A percentile compares a stretch with the other conserved stretches of the same genome.
These are phyloP conservation scores for Camponotus fellah DNA, from an alignment of 2,888 invertebrate species.

Conservation along the genomic window DNA sequence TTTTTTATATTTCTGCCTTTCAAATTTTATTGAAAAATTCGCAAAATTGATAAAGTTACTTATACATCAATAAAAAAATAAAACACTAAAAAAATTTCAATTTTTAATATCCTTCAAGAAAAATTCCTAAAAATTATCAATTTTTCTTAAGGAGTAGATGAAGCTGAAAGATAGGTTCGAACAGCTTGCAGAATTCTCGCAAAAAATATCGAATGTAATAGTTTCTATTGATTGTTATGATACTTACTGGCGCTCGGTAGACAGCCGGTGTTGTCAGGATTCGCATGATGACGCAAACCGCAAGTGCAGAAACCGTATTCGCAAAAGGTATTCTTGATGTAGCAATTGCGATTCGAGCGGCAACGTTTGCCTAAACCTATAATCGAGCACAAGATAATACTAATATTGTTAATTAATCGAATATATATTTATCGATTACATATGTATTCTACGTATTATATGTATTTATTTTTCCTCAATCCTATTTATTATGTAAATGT, in stretches of 20 bases:
- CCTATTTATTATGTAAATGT: too few relatives aligned
- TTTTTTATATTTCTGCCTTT: too few relatives aligned
- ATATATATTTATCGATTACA: background rate
- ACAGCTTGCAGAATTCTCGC: background rate
- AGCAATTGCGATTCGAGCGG: slow-evolving; percentile 82
- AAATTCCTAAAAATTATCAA: too few relatives aligned
- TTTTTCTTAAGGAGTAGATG: too few relatives aligned
- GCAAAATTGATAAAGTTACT: too few relatives aligned
- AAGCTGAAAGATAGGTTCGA: background rate
- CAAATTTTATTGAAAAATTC: too few relatives aligned
- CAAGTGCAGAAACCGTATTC: slow-evolving; percentile 82
- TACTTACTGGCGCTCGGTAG: slow-evolving; percentile 80
- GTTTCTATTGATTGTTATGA: background rate
- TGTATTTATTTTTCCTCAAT: too few relatives aligned
- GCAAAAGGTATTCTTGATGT: slow-evolving; percentile 81
- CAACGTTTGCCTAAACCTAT: slow-evolving; percentile 82
- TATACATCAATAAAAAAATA: too few relatives aligned
- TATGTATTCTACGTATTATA: too few relatives aligned
- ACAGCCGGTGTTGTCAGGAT: slow-evolving; percentile 79
- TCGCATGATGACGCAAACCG: slow-evolving; percentile 81
- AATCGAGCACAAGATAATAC: slow-evolving; percentile 1
- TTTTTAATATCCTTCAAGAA: too few relatives aligned
- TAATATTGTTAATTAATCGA: background rate
- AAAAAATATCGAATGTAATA: background rate
- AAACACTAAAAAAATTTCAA: too few relatives aligned